A percentile compares a stretch with the other conserved stretches of the same genome.
These are phyloP conservation scores for Neopelma chrysocephalum DNA, from an alignment of 2,797 vertebrate genomes.

Conservation along the genomic window DNA sequence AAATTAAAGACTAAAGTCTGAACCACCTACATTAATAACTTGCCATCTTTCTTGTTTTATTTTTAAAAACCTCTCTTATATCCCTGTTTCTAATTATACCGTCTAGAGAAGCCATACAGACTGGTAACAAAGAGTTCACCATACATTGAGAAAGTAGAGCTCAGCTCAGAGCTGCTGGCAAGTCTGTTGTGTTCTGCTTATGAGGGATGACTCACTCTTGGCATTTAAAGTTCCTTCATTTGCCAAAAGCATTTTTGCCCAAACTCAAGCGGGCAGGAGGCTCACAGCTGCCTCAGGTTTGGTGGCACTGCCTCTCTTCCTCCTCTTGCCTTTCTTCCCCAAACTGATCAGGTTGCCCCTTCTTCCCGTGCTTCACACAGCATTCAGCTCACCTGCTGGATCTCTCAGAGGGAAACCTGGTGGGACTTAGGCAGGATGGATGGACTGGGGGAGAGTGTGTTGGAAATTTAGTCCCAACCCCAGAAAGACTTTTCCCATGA, in stretches of 20 bases:
- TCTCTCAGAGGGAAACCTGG: neutral
- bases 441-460: neutral
- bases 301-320: neutral
- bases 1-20: neutral
- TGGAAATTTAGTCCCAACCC: neutral
- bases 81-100: neutral
- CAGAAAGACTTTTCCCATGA: neutral
- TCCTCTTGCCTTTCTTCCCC: neutral
- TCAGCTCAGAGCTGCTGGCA: neutral
- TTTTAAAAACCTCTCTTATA: neutral
- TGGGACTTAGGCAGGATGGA: neutral
- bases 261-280: neutral
- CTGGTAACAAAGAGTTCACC: neutral
- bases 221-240: neutral
- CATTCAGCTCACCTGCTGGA: neutral
- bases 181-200: neutral
- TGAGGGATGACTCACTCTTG: neutral
- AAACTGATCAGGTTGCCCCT: fast-evolving
- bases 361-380: neutral
- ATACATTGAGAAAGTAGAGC: neutral
- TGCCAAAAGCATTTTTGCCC: neutral
- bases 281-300: neutral
- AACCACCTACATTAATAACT: conserved; percentile 14
- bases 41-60: neutral
- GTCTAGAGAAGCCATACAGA: neutral